Evolutionary conservation across 2,113 vertebrate species (phyloP).

Genomic region (Caloenas nicobarica): DNA sequence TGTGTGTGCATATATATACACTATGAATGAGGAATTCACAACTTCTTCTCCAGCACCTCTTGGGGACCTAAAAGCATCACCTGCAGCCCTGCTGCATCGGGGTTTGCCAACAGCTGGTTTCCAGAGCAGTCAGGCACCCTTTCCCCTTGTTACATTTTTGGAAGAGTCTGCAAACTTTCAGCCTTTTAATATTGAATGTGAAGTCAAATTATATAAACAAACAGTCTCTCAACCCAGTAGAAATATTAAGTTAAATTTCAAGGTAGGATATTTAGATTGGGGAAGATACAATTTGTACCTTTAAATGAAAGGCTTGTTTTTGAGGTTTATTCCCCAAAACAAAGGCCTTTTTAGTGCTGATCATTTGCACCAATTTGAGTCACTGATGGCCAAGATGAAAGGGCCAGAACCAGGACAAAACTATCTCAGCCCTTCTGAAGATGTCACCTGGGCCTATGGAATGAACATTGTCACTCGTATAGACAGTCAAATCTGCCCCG

Average conservation of each 20-base stretch:
- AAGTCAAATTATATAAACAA: neutral
- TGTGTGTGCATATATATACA: neutral
- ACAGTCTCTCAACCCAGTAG: neutral
- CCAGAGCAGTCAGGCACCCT: neutral
- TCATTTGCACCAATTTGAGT: neutral
- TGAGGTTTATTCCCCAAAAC: neutral
- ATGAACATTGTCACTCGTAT: neutral
- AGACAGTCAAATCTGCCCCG: neutral
- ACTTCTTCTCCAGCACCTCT: neutral
- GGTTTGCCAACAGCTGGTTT: neutral
- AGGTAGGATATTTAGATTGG: neutral
- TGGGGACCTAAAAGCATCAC: neutral
- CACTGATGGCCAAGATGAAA: neutral
- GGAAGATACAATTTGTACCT: neutral
- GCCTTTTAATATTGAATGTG: neutral
- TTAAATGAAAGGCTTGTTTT: neutral
- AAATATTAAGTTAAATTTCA: neutral
- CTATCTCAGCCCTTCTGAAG: neutral
- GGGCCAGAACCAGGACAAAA: neutral
- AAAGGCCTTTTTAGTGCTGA: neutral
- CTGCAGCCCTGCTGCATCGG: neutral
- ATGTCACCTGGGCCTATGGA: neutral
- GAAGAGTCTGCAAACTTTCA: neutral
- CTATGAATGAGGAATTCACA: neutral
- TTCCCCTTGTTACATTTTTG: neutral